Evolutionary conservation across 92 coral and sea anemone species (phyloP).

Genomic region (Zoanthus gigantus): DNA sequence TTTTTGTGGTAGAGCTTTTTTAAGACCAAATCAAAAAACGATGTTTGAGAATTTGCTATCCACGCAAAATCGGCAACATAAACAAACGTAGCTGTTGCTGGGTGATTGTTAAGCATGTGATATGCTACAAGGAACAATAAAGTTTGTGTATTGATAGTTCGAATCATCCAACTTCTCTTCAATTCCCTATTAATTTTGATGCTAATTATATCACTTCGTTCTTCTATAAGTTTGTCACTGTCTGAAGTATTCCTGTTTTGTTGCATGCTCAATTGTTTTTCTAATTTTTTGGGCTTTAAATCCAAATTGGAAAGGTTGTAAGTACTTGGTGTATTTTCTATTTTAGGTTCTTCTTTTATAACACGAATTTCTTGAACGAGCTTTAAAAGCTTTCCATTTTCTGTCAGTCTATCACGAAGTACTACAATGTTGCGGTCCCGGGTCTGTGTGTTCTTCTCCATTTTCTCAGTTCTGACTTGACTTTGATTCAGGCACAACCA

Average conservation of each 20-base stretch:
- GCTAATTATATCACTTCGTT: background rate
- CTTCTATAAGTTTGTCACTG: background rate
- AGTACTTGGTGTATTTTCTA: too few species aligned
- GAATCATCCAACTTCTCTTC: background rate
- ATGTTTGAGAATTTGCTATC: background rate
- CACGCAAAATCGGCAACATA: constrained; percentile 9
- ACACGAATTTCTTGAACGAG: too few species aligned
- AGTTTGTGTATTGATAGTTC: background rate
- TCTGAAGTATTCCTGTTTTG: background rate
- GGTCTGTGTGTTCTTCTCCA: too few species aligned
- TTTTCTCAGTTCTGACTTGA: too few species aligned
- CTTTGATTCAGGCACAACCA: too few species aligned
- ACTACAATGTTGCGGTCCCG: too few species aligned
- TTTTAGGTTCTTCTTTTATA: too few species aligned
- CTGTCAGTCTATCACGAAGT: too few species aligned
- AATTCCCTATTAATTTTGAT: background rate
- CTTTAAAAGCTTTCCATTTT: too few species aligned
- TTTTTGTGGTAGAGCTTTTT: background rate
- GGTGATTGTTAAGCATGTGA: constrained; percentile 6
- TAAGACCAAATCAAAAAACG: background rate
- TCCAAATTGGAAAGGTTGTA: too few species aligned
- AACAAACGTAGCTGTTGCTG: background rate
- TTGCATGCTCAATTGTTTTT: too few species aligned
- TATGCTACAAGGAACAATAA: background rate
- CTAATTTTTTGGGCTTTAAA: too few species aligned